Evolutionary conservation across 2,888 invertebrate species (phyloP), one percentile per base, ranked within the genome.

Genomic region (Antitype chi): DNA sequence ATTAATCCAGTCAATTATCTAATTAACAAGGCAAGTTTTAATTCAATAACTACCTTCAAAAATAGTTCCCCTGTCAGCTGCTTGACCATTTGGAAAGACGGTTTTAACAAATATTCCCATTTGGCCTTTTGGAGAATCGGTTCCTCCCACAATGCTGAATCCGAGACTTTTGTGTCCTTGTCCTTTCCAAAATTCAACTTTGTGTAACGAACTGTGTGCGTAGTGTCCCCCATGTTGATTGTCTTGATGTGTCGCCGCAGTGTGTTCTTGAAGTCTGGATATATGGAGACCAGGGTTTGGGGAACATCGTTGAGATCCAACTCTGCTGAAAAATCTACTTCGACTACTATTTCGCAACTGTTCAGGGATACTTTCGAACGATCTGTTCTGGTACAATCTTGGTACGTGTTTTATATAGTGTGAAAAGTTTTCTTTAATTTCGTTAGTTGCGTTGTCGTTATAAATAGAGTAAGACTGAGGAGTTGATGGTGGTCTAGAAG

Each of bases 61-160:
- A 86, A 99, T 97, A 89, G 97, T 97, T 78, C 98, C 98, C 95
- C 98, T 98, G 91, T 99, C 98, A 70, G 98, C 98, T 78, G 99
- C 98, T 95, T 98, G 98, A 55, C 99, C 99, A 82, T 98, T 97
- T 57, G 98, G 98, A 92, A 99, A 98, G 68, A 99, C 98, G 15
- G 98, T 98, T 95, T 99, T 98, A 9, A 99, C 98, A 93, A 98
- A 99, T 93, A 99, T 98, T 66, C 99, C 99, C 97, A 99, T 98
- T 93, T 98, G 98, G 66, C 98, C 99, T 94, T 98, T 98, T 0
- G 98, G 98, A 5, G 98, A 98, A 94, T 99, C 99, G 70, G 98
- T 97, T 67, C 99, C 99, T 71, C 99, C 99, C 52, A 99, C 99
- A 88, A 99, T 98, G 92, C 98, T 99, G 93, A 99, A 99, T 57